Evolutionary conservation across 2,888 invertebrate species (phyloP), one percentile per base, ranked within the genome.

Genomic region (Polyommatus iphigenia): DNA sequence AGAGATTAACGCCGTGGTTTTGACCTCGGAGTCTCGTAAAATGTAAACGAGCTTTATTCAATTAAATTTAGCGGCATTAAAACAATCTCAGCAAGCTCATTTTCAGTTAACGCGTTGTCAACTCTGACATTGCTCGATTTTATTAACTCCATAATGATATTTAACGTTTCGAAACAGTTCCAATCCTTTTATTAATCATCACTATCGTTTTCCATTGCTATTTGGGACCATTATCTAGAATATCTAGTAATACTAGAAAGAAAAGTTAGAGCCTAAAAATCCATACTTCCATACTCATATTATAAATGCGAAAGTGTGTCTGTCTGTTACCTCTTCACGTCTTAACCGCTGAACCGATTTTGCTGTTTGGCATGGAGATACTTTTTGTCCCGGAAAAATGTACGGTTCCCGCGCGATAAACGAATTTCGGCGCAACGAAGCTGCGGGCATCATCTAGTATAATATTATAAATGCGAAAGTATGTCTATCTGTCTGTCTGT

Each of bases 41-140:
- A 91, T 92, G 91, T 93, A 90, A 92, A 90, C 93, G 91, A 92
- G 86, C 89, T 90, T 91, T 91, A 93, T 93, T 93, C 91, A 91
- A 93, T 94, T 93, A 92, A 93, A 93, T 90, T 90, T 86, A 87
- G 90, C 88, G 89, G 90, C 90, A 91, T 92, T 91, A 92, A 91
- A 91, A 91, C 92, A 89, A 90, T 92, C 90, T 92, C 89, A 88
- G 88, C 85, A 82, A 87, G 87, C 89, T 90, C 89, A 90, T 92
- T 92, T 90, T 87, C 83, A 87, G 87, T 86, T 81, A 84, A 87
- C 86, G 85, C 82, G 85, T 83, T 86, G 87, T 86, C 87, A 88
- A 85, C 85, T 85, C 83, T 84, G 85, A 88, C 84, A 87, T 88
- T 87, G 86, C 85, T 80, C 85, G 81, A 86, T 87, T 87, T 85